phyloP scores from a whole-genome alignment of 2,888 invertebrate genomes.

The Gandaritis pyraliata region DNA sequence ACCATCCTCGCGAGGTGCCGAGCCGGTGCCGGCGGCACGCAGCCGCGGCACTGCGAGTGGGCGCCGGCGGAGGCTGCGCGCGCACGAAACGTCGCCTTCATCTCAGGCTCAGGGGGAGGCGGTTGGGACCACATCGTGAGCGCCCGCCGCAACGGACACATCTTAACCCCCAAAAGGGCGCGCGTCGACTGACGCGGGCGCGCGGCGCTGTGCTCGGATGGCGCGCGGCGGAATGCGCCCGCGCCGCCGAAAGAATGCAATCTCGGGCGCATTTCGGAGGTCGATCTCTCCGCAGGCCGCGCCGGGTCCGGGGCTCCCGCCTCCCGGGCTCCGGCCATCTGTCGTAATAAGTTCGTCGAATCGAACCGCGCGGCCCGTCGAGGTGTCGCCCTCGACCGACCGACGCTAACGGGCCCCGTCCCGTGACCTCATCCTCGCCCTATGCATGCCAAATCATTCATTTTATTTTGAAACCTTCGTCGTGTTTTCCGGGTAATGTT shows the following conservation, averaged over 20 bases:
- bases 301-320: constrained; percentile 77
- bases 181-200: constrained; percentile 81
- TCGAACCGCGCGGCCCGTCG: constrained; percentile 73
- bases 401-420: constrained; percentile 70
- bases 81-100: constrained; percentile 63
- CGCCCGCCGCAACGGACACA: constrained; percentile 82
- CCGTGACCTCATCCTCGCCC: constrained; percentile 67
- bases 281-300: constrained; percentile 79
- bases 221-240: constrained; percentile 83
- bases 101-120: constrained; percentile 72
- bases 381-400: constrained; percentile 64
- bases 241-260: constrained; percentile 85
- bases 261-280: constrained; percentile 85
- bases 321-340: constrained; percentile 79
- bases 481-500: constrained; percentile 33
- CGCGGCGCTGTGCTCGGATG: constrained; percentile 79
- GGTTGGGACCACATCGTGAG: constrained; percentile 83
- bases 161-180: constrained; percentile 85
- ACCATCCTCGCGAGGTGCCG: constrained; percentile 75
- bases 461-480: constrained; percentile 42
- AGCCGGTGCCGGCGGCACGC: constrained; percentile 49
- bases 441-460: constrained; percentile 70
- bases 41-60: constrained; percentile 65
- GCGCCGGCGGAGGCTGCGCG: constrained; percentile 65
- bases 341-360: constrained; percentile 85